Evolutionary conservation across 2,888 invertebrate species (phyloP), one percentile per base, ranked within the genome.

Genomic region (Teleogryllus oceanicus): DNA sequence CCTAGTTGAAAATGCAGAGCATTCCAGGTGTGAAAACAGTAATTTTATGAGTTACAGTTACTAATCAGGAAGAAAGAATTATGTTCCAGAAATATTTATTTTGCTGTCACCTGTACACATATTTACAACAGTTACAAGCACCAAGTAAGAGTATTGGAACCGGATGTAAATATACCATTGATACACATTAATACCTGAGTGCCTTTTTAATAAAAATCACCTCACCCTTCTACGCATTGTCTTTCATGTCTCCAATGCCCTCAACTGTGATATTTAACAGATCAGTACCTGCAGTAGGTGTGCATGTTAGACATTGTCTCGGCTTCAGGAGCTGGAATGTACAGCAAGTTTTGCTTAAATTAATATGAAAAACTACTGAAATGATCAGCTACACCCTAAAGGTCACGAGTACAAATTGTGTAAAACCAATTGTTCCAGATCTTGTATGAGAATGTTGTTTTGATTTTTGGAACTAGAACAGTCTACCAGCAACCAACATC

Each of bases 1-100:
- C 86, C 86, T 16, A 88, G 87, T 62, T 82, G 79, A 81, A 77
- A 20, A 20, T 75, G 13, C n/a, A 62, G n/a, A 18, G 5, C n/a
- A 62, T 62, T 62, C 16, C 62, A 62, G 37, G 37, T 37, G 37
- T 37, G 37, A 37, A 8, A 37, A 37, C 3, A 37, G 37, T 37
- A 37, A 37, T 37, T 37, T 37, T 8, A 37, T 4, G 8, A 37
- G 37, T 62, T 62, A 62, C 13, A 13, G 16, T 18, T 18, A 62
- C 62, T 18, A 62, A 62, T 5, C 16, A 13, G 8, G 62, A 18
- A 62, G 8, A 62, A 62, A 62, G 8, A 13, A 18, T 62, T 62
- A 18, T n/a, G 13, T 62, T 62, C 62, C 13, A 62, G 62, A 62
- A 62, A 62, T 62, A 62, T 62, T 62, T 62, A 62, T 62, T 62